phyloP scores from a whole-genome alignment of 2,888 invertebrate genomes.

The Drosophila putrida region DNA sequence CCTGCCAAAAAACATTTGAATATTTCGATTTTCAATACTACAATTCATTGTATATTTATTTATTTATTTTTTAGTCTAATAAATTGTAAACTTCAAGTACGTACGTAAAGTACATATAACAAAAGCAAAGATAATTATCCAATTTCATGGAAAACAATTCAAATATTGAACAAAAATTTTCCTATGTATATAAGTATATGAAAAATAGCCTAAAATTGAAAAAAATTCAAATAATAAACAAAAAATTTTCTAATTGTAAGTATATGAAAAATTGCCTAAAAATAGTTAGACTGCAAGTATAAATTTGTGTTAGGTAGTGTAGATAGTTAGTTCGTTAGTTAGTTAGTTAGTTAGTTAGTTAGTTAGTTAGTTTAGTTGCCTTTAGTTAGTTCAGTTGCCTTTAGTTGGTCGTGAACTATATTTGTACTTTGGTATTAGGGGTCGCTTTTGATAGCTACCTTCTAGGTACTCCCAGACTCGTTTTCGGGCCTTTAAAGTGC shows the following conservation, averaged over 20 bases:
- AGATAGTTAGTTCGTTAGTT: neutral
- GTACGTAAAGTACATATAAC: neutral
- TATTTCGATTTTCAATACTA: neutral
- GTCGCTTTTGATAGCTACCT: constrained; percentile 47
- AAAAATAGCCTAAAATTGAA: no score
- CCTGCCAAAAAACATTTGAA: no score
- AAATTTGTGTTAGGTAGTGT: constrained; percentile 3
- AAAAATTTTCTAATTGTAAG: neutral
- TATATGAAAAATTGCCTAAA: no score
- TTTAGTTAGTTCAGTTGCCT: constrained; percentile 13
- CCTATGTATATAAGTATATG: no score
- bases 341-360: no score
- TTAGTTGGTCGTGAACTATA: constrained; percentile 14
- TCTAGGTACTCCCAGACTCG: constrained; percentile 51
- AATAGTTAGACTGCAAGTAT: neutral
- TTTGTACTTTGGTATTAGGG: constrained; percentile 58
- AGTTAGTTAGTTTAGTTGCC: no score
- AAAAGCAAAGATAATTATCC: neutral
- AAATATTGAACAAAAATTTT: neutral
- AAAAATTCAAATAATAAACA: no score
- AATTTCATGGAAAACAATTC: neutral
- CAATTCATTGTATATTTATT: neutral
- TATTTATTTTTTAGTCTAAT: neutral
- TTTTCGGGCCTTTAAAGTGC: constrained; percentile 47
- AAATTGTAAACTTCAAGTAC: neutral